phyloP scores from a whole-genome alignment of 1,140 invertebrate species.

The Zaprionus capensis region DNA sequence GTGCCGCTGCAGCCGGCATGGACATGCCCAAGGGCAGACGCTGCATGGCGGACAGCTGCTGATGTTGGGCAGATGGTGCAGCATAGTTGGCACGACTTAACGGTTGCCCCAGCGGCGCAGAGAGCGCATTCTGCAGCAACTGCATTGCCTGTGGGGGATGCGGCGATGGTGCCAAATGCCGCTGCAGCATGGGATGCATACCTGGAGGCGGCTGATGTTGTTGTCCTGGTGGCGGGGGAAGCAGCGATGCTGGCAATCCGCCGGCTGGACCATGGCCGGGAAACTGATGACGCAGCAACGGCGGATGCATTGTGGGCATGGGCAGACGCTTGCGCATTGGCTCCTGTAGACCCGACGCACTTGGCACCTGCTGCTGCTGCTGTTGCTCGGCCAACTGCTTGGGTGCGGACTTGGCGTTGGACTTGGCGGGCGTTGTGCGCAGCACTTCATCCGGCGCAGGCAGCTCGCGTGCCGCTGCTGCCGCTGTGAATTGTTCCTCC shows the following conservation, averaged over 20 bases:
- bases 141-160: constrained; percentile 69
- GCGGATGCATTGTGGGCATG: constrained; percentile 82
- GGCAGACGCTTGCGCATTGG: constrained; percentile 84
- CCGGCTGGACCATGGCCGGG: constrained; percentile 56
- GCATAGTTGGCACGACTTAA: constrained; percentile 58
- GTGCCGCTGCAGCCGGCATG: constrained; percentile 63
- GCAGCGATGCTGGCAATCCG: constrained; percentile 43
- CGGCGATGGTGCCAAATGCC: constrained; percentile 52
- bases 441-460: constrained; percentile 86
- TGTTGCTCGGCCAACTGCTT: constrained; percentile 37
- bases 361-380: constrained; percentile 1
- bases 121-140: constrained; percentile 74
- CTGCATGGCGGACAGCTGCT: constrained; percentile 45
- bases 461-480: constrained; percentile 86
- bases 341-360: constrained; percentile 69
- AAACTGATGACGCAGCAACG: constrained; percentile 76
- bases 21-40: constrained; percentile 62
- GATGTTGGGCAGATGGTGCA: constrained; percentile 23
- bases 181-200: constrained; percentile 72
- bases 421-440: constrained; percentile 84
- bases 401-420: constrained; percentile 48
- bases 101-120: constrained; percentile 70
- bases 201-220: constrained; percentile 34
- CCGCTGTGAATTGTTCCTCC: constrained; percentile 85
- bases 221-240: constrained; percentile 51